Base-by-base conservation (phyloP, 2,113 vertebrate genomes). In the Myrmophylax atrothorax region DNA sequence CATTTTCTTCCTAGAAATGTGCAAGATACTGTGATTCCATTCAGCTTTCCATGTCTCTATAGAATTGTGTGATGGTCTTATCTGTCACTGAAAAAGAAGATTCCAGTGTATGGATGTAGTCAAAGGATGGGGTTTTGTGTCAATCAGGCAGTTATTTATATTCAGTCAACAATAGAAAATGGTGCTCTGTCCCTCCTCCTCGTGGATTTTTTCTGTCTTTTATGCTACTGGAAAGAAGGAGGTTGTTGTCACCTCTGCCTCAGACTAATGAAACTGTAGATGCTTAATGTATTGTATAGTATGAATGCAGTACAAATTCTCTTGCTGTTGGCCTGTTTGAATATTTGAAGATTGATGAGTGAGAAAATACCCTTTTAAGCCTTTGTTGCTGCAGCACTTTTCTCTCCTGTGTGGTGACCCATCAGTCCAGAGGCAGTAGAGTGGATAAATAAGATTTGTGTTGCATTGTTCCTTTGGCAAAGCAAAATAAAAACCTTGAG, bases 121-220 rank as follows among this genome's bases (percentile, higher is more conserved):
- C 33, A 67, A 67, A 81, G 50, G 68, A 90, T 82, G 44, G 8
- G 10, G 0, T 67, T 95, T 76, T 82, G 26, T 90, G 92, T 94
- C 94, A 91, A 18, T 94, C 78, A 91, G 67, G 12, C 60, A 73
- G 87, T 76, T 83, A 74, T 94, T 96, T 94, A 62, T 94, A 88
- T 85, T 90, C 90, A 80, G 67, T 68, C 59, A 85, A 66, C 63
- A 90, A 59, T 33, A 86, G 68, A 55, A 92, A 93, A 58, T 56
- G 55, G 40, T 92, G 58, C 25, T 95, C 50, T 93, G 50, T 87
- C 63, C 75, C 31, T 94, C 67, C 75, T 97, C 70, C 70, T 44
- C 3, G 7, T 2, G 16, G 63, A 42, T 88, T 67, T 93, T 81
- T 87, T 68, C 62, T 79, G n/a, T 90, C 59, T 80, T 90, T 70